Base-by-base conservation (phyloP, 2,888 invertebrate genomes). In the Ellobium chinense region DNA sequence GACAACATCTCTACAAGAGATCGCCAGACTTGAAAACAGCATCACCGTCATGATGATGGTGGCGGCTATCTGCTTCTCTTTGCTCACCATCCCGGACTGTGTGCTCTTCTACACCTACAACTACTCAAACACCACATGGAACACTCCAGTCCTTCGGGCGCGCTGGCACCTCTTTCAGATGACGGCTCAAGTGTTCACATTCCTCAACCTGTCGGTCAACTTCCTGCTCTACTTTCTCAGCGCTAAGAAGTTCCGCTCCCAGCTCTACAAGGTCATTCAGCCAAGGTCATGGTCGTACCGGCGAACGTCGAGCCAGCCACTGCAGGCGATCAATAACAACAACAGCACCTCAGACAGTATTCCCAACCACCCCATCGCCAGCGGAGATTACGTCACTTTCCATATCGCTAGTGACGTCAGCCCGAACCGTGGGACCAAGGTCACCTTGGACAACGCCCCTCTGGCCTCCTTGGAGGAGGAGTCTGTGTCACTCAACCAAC, bases 41-140 rank as follows among this genome's bases (percentile, higher is more conserved):
- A 78, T 78, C 70, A 78, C 78, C 12, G 9, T 78, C 7, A 78
- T 78, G 78, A 78, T 78, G 78, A 31, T 70, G 0, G 70, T 69
- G 24, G 70, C 78, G 2, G 78, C 78, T 24, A 31, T 78, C 5
- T 70, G 39, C 36, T 78, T 78, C 34, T 69, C 62, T 0, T 1
- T 78, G 4, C 78, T 78, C 0, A 78, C 78, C 37, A 70, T 78
- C 4, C 78, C 78, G 2, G 46, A 70, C 63, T 78, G 78, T 60
- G n/a, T 78, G 12, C 46, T 78, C 4, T 24, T 78, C 7, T 70
- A 62, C 63, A 46, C 46, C 1, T 78, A 70, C 54, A 18, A 46
- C 0, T 24, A 60, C 14, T 37, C 24, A 12, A 34, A 60, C 14
- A 2, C 29, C 4, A 27, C 60, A 21, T 62, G 69, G 70, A 78